Base-by-base conservation (phyloP, 2,113 vertebrate species). In the Taxidea taxus region DNA sequence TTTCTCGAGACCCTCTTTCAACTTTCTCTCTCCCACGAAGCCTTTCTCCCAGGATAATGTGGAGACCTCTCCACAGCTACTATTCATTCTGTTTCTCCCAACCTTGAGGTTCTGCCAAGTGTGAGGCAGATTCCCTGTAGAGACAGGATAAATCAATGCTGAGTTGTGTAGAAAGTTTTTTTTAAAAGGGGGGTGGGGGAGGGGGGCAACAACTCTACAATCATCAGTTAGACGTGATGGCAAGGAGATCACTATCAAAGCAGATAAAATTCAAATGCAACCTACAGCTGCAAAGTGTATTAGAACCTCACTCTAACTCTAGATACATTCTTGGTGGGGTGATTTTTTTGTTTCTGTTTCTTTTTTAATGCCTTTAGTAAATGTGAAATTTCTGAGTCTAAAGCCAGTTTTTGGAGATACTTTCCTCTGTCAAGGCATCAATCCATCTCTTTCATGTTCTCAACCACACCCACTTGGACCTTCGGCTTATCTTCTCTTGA, bases 1-100 rank as follows among this genome's bases (percentile, higher is more conserved):
- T 95, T 95, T 93, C 86, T 90, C 90, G 34, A 94, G 88, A 72
- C 66, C 75, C 66, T 75, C 94, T 95, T 97, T 95, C 87, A 97
- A 91, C 85, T 77, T 62, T 64, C 70, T 83, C 70, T 86, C 92
- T 91, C 95, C 96, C 75, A 85, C 44, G 18, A 88, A 96, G 96
- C n/a, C 87, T 86, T 92, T 95, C 87, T 95, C 90, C 86, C 90
- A 47, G 51, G 85, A 77, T 90, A 77, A 42, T 4, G 29, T 60
- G 21, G 87, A 95, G 91, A 47, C 80, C 96, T 96, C 81, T 47
- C 82, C 58, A 88, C 23, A 81, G 70, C 62, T 25, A 72, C 94
- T 75, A 84, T 95, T 97, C 97, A 95, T 80, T 70, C 51, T 23
- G 58, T n/a, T 81, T 91, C 96, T 96, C 74, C 85, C 91, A 97